Conservation (phyloP, 2,888 invertebrate species). For the Euclidia mi region DNA sequence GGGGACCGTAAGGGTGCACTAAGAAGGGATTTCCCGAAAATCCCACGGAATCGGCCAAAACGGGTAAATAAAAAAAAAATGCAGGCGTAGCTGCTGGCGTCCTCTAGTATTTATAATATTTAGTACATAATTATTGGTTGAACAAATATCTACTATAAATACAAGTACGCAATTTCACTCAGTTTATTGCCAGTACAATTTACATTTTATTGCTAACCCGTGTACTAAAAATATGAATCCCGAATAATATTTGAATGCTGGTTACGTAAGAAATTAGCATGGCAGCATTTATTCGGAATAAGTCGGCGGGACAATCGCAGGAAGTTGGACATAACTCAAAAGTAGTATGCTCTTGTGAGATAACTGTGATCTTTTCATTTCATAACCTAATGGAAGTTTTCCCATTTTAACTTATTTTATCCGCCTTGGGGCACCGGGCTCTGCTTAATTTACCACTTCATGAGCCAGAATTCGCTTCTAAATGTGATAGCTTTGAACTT, state of each 20-base stretch:
- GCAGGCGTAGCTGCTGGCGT: too few species aligned
- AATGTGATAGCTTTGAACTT: conserved; percentile 20
- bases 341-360: conserved; percentile 77
- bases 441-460: conserved; percentile 71
- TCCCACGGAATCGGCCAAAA: too few species aligned
- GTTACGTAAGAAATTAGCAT: background rate
- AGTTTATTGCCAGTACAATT: too few species aligned
- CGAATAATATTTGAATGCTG: background rate
- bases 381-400: conserved; percentile 87
- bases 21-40: too few species aligned
- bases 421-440: conserved; percentile 57
- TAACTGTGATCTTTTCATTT: conserved; percentile 85
- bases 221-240: too few species aligned
- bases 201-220: too few species aligned
- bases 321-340: conserved; percentile 75
- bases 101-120: too few species aligned
- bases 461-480: conserved; percentile 64
- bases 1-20: too few species aligned
- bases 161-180: too few species aligned
- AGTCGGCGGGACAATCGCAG: conserved; percentile 60
- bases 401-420: conserved; percentile 86
- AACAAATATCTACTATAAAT: too few species aligned
- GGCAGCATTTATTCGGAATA: conserved; percentile 11
- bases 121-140: too few species aligned
- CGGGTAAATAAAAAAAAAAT: too few species aligned